phyloP scores from a whole-genome alignment of 2,113 vertebrate genomes.

The Indri indri region DNA sequence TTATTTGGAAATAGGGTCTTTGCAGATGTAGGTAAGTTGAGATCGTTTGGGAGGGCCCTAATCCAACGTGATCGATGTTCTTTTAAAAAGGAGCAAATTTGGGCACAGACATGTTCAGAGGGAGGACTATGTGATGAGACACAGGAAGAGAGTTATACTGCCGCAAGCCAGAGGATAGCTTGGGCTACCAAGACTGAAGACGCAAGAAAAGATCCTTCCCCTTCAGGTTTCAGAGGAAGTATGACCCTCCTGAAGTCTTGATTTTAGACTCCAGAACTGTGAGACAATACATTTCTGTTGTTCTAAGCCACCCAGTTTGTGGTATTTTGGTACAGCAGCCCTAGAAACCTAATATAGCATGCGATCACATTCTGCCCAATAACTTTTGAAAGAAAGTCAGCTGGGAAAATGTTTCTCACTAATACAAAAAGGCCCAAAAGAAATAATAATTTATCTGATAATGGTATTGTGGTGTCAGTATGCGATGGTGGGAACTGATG shows the following conservation, averaged over 20 bases:
- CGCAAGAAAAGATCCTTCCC: background rate
- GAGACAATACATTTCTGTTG: background rate
- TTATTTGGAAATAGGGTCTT: background rate
- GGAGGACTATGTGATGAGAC: background rate
- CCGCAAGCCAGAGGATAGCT: background rate
- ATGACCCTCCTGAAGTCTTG: background rate
- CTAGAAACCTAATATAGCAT: background rate
- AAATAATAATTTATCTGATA: background rate
- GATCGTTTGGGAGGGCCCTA: background rate
- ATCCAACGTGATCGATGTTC: background rate
- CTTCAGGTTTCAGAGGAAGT: background rate
- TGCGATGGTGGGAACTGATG: background rate
- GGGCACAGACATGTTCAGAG: too few relatives aligned
- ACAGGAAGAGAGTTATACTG: background rate
- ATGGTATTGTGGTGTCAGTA: background rate
- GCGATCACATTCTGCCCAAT: background rate
- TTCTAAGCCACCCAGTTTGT: background rate
- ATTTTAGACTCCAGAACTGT: background rate
- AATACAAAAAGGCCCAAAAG: background rate
- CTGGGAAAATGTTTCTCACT: background rate
- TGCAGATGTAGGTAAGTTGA: background rate
- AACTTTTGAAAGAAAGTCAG: background rate
- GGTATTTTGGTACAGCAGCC: background rate
- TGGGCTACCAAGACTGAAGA: background rate
- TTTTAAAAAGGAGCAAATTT: background rate